These are phyloP conservation scores for Chaetops frenatus DNA, from an alignment of 2,113 vertebrate genomes.

Conservation along the genomic window DNA sequence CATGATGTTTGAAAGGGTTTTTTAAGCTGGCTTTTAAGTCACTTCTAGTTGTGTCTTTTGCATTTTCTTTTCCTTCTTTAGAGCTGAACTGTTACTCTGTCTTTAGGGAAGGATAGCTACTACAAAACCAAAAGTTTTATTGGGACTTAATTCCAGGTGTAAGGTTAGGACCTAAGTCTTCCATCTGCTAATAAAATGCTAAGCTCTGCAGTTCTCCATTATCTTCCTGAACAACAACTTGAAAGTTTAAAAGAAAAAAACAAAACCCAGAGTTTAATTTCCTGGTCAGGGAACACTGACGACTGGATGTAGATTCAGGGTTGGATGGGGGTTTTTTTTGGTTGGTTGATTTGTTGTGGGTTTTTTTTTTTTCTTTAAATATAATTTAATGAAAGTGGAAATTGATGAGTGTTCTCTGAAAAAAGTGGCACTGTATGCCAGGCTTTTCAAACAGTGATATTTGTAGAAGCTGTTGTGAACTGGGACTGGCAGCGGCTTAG, in stretches of 20 bases:
- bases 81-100: not conserved
- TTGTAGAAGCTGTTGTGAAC: not conserved
- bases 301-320: not conserved
- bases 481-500: not conserved
- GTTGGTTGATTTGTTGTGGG: not conserved
- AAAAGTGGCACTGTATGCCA: not conserved
- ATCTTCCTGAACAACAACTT: not conserved
- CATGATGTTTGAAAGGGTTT: rapidly evolving
- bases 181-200: not conserved
- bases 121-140: not conserved
- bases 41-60: not conserved
- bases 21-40: not conserved
- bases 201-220: not conserved
- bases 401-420: not conserved
- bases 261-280: not conserved
- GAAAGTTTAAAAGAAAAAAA: not conserved
- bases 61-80: not conserved
- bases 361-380: not conserved
- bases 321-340: rapidly evolving
- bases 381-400: not conserved
- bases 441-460: not conserved
- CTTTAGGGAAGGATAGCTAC: not conserved
- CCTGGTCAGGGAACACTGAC: not conserved
- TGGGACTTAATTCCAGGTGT: not conserved
- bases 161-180: not conserved